Evolutionary conservation across 2,797 vertebrate genomes (phyloP).

Genomic region (Ctenopoma multispine): DNA sequence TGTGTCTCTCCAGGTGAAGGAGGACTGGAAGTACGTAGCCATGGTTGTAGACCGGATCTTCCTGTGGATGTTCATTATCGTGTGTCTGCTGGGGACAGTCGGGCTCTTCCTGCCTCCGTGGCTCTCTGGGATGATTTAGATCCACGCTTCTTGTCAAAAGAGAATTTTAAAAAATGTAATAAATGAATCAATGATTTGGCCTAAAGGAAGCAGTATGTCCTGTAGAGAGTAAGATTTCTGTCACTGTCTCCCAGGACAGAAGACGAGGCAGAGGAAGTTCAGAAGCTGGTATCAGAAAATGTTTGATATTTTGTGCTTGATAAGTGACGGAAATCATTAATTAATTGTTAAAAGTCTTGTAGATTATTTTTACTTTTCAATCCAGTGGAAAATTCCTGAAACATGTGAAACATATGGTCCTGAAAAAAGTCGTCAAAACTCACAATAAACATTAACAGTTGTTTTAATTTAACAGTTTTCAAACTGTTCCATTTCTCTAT

Average conservation of each 20-base stretch:
- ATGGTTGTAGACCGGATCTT: slow-evolving; percentile 94
- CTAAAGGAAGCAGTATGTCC: not conserved
- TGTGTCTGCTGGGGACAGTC: slow-evolving; percentile 89
- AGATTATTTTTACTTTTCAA: not conserved
- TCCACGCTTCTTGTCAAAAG: not conserved
- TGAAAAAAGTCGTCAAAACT: no score
- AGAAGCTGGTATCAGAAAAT: not conserved
- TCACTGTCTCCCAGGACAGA: not conserved
- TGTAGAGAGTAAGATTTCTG: not conserved
- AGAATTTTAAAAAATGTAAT: not conserved
- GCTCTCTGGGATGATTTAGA: slow-evolving; percentile 91
- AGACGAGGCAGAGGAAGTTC: no score
- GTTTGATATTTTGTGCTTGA: not conserved
- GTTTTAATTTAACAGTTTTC: no score
- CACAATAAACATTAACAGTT: no score
- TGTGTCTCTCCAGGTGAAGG: slow-evolving; percentile 84
- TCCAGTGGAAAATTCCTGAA: no score
- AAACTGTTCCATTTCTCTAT: no score
- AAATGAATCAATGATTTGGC: not conserved
- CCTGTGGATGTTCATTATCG: slow-evolving; percentile 92
- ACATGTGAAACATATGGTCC: no score
- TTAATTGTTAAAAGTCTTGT: not conserved
- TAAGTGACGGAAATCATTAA: not conserved
- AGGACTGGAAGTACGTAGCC: slow-evolving; percentile 93
- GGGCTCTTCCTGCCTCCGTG: slow-evolving; percentile 92